Evolutionary conservation across 2,888 invertebrate genomes (phyloP).

Genomic region (Alloplasta piceator): DNA sequence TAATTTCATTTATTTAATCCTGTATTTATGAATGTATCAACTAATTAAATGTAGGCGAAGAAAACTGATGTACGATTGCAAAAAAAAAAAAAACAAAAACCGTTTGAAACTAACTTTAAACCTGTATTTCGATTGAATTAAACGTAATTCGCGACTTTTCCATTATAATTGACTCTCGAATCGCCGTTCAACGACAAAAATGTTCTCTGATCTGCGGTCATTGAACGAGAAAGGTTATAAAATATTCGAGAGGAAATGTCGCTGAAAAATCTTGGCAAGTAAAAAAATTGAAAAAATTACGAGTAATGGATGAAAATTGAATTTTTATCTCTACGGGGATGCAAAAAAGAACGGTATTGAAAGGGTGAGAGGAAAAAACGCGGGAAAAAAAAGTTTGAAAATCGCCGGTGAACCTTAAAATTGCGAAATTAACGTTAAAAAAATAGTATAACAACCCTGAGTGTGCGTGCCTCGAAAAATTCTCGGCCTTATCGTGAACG

Average conservation of each 20-base stretch:
- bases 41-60: slow-evolving; percentile 71
- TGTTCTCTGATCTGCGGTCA: slow-evolving; percentile 58
- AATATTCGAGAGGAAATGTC: slow-evolving; percentile 28
- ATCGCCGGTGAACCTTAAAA: slow-evolving; percentile 28
- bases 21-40: slow-evolving; percentile 70
- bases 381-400: slow-evolving; percentile 7
- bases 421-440: slow-evolving; percentile 52
- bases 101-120: slow-evolving; percentile 56
- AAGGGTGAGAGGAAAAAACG: slow-evolving; percentile 8
- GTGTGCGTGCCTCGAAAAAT: slow-evolving; percentile 38
- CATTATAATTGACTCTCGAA: slow-evolving; percentile 11
- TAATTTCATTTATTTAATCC: slow-evolving; percentile 67
- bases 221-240: slow-evolving; percentile 64
- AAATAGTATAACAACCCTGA: slow-evolving; percentile 67
- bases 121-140: slow-evolving; percentile 40
- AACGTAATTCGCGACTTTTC: not conserved
- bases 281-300: slow-evolving; percentile 30
- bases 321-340: slow-evolving; percentile 7
- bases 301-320: slow-evolving; percentile 48
- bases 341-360: not conserved
- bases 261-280: not conserved
- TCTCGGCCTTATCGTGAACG: slow-evolving; percentile 31
- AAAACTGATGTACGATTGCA: slow-evolving; percentile 42
- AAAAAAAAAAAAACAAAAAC: slow-evolving; percentile 34
- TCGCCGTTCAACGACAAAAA: not conserved